Base-by-base conservation (phyloP, 2,888 invertebrate species). In the Tinea trinotella region DNA sequence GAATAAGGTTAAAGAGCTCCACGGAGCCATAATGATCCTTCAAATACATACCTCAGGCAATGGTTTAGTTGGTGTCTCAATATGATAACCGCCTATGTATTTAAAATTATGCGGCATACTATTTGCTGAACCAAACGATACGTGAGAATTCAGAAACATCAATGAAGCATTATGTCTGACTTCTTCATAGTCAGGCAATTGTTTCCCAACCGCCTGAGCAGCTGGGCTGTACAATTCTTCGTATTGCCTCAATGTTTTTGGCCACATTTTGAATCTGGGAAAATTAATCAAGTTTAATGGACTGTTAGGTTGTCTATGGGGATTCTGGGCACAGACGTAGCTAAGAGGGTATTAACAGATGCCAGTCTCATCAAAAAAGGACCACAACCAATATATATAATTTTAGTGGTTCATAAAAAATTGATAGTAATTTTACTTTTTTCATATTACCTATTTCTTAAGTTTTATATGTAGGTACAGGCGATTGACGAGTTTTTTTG, bases 91-190 rank as follows among this genome's bases (percentile, higher is more conserved):
- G 6, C 40, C 53, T 4, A 53, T 22, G n/a, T 35, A 13, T 36
- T 40, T 53, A 3, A 15, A 19, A 20, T 53, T 53, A 2, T 60
- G 60, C 1, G 59, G 59, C 9, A 62, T 18, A 3, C 59, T 57
- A n/a, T 57, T 49, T 1, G 59, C 50, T 1, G 54, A 19, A 4
- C 61, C 60, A 3, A 59, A 40, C 3, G 62, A 59, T n/a, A 57
- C 57, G 36, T 62, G 62, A 22, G 56, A 59, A 54, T 61, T 62
- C 9, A 56, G 44, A 10, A 62, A 36, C 3, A 57, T 49, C 1
- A 57, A 55, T 3, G 61, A 57, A 5, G 56, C 57, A n/a, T 58
- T 58, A 13, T 57, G 53, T 5, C 30, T 24, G n/a, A 58, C 18
- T 1, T 58, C 57, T 30, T 40, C 49, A 19, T 49, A 59, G 6